Evolutionary conservation across 2,113 vertebrate species (phyloP), one percentile per base, ranked within the genome.

Genomic region (Ciconia maguari): DNA sequence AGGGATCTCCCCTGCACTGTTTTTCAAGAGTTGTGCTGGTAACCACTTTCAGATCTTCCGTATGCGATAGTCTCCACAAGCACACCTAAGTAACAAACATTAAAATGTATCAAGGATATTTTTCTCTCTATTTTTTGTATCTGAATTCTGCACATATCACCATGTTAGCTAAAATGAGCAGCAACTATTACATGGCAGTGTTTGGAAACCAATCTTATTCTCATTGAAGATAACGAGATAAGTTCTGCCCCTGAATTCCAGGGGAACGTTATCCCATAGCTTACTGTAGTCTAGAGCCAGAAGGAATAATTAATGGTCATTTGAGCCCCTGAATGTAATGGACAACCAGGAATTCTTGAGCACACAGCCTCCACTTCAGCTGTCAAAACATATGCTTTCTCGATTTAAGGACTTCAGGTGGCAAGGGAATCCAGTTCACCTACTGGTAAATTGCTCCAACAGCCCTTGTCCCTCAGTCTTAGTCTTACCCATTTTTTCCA

Each of bases 321-420:
- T 60, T 74, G 71, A 95, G 60, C 27, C 71, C 29, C 84, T 65
- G 44, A 61, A 91, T 46, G 13, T 25, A 79, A 83, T 0, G 13
- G 49, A 46, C n/a, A 83, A 55, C 26, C n/a, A 74, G 70, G 49
- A 94, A 80, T 93, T 93, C 60, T 77, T 62, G 64, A 91, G 78
- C 60, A 46, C 27, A 17, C 26, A 86, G n/a, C 29, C 69, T 84
- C 64, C 5, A 3, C 36, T 91, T 95, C 75, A 94, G 71, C 82
- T 49, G 34, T 44, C 72, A 90, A 90, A 93, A 86, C 64, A 75
- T 60, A 42, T 5, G 29, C 62, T 86, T 84, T 55, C 82, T 94
- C 61, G 69, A 80, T 88, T 77, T 88, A 96, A 88, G 87, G 81
- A 91, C 82, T 88, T 93, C 70, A 83, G 46, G 74, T 60, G 64